Conservation (phyloP, 2,797 vertebrate species). For the Mus caroli region DNA sequence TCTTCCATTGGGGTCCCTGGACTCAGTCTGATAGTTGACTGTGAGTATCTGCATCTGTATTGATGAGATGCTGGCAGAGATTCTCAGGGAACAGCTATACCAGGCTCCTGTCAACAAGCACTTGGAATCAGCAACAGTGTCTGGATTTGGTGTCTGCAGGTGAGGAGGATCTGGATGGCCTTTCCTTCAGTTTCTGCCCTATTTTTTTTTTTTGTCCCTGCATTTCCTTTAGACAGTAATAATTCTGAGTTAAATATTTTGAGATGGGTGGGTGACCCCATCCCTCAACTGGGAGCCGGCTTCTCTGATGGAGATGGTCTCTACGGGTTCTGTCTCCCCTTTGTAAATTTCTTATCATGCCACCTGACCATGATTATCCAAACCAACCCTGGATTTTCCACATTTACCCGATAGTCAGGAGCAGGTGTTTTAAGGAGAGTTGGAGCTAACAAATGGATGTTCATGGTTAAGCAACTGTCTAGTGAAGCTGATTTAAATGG, state of each 20-base stretch:
- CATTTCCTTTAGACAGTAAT: neutral
- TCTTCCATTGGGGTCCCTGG: no score
- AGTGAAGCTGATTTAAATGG: slow-evolving; percentile 35
- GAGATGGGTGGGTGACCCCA: neutral
- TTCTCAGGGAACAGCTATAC: neutral
- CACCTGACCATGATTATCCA: neutral
- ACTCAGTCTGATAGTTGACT: neutral
- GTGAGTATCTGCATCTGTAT: neutral
- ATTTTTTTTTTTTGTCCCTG: neutral
- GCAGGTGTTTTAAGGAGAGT: slow-evolving; percentile 13
- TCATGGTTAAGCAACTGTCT: neutral
- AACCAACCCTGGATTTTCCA: neutral
- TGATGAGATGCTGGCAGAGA: neutral
- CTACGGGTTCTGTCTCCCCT: neutral
- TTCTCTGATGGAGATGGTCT: neutral
- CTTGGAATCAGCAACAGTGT: neutral
- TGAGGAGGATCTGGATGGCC: neutral
- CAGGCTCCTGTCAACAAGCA: neutral
- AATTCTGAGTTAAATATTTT: neutral
- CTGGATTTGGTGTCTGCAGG: neutral
- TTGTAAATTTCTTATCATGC: neutral
- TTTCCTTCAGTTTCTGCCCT: neutral
- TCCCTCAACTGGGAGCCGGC: neutral
- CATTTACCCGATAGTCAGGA: neutral
- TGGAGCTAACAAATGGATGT: neutral